phyloP scores from a whole-genome alignment of 2,113 vertebrate genomes.

The Megaleporinus macrocephalus region DNA sequence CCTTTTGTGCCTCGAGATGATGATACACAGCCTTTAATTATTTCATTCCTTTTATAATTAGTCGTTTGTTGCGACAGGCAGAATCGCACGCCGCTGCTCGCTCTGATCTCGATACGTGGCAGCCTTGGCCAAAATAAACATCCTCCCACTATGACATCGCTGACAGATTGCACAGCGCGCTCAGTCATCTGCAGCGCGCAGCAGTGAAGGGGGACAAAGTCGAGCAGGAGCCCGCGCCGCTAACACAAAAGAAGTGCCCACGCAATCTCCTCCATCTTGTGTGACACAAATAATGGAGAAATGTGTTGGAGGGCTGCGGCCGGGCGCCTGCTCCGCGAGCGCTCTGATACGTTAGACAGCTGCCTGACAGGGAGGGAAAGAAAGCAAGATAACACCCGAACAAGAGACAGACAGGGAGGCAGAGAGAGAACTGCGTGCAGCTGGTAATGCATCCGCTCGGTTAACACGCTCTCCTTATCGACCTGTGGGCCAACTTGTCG shows the following conservation, averaged over 20 bases:
- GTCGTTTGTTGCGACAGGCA: conserved; percentile 40
- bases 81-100: conserved; percentile 25
- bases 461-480: conserved; percentile 30
- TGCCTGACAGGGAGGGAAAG: conserved; percentile 34
- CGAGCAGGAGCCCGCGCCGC: conserved; percentile 31
- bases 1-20: conserved; percentile 38
- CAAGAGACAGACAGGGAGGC: conserved; percentile 2
- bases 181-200: conserved; percentile 48
- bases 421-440: conserved; percentile 2
- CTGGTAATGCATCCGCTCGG: conserved; percentile 13
- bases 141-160: conserved; percentile 49
- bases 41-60: conserved; percentile 54
- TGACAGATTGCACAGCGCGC: conserved; percentile 52
- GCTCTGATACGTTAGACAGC: conserved; percentile 37
- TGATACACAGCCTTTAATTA: conserved; percentile 35
- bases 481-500: conserved; percentile 22
- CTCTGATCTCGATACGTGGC: conserved; percentile 52
- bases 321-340: neutral
- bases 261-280: conserved; percentile 52
- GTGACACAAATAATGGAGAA: conserved; percentile 51
- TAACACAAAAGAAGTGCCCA: conserved; percentile 46
- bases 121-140: conserved; percentile 53
- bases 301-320: conserved; percentile 33
- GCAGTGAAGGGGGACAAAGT: conserved; percentile 35
- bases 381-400: conserved; percentile 39